Percentiles rank a stretch among this genome's conserved stretches.
These are phyloP conservation scores for Astropecten irregularis DNA, from an alignment of 53 echinoderm and acorn worm genomes.

Conservation along the genomic window DNA sequence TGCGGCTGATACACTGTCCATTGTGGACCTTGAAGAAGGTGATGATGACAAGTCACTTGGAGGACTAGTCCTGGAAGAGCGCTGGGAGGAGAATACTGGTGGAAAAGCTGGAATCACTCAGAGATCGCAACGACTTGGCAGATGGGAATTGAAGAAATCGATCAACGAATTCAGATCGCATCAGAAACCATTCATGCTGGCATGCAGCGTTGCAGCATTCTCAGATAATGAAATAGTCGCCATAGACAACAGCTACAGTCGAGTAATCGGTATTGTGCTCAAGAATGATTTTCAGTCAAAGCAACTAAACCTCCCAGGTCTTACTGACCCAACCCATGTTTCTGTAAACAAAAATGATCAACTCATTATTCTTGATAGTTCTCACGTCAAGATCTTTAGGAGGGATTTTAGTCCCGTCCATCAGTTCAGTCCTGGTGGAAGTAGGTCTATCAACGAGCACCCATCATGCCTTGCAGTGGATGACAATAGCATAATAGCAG, in stretches of 20 bases:
- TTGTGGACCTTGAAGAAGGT: neutral
- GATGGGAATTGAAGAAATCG: no score
- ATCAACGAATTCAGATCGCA: no score
- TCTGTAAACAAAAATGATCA: no score
- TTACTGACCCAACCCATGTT: neutral
- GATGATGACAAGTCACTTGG: neutral
- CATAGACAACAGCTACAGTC: no score
- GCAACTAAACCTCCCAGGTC: neutral
- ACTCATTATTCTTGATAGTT: constrained; percentile 6
- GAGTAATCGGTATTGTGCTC: no score
- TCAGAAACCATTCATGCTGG: no score
- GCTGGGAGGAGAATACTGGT: neutral
- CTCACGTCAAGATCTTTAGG: constrained; percentile 12
- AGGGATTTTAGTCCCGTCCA: neutral
- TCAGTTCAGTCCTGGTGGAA: neutral
- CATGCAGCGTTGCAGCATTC: constrained; percentile 15
- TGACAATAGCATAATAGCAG: no score
- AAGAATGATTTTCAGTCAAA: no score
- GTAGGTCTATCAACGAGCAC: neutral
- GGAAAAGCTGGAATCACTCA: neutral
- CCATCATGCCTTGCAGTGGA: constrained; percentile 11
- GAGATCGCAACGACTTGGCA: neutral
- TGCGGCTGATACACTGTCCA: neutral
- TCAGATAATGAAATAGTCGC: neutral
- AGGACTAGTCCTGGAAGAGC: neutral